Evolutionary conservation across 2,113 vertebrate species (phyloP), one percentile per base, ranked within the genome.

Genomic region (Ophiodon elongatus): DNA sequence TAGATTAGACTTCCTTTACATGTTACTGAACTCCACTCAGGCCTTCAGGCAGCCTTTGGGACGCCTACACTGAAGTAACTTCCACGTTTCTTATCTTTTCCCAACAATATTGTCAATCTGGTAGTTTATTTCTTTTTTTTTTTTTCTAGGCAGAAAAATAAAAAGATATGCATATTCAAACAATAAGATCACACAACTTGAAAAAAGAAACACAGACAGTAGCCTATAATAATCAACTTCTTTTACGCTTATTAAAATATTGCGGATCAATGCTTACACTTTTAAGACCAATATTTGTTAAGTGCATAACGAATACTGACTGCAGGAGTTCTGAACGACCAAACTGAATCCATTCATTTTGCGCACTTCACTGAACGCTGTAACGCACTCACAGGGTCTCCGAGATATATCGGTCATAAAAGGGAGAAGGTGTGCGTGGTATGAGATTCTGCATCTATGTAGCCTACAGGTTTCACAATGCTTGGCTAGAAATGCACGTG

Each of bases 41-140:
- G 83, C 76, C 83, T 87, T 33, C 43, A 75, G 29, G 45, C 63
- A 29, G 17, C 41, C 67, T 23, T 37, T 2, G 14, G 10, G 45
- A 56, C 54, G 56, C 35, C 15, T 19, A 25, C 29, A 31, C 3
- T 23, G 52, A 66, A 25, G 23, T 79, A n/a, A 76, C 39, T 4
- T 65, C 1, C 11, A 31, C 23, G n/a, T 7, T 70, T 54, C 2
- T 29, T 50, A 43, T 37, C 50, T 37, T 37, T 66, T 59, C 5
- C 33, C 8, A 31, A 33, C 17, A 59, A 50, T 13, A 65, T 5
- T 83, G 10, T 37, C 29, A 65, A 4, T 45, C 10, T 45, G 15
- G 21, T 33, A 11, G 0, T 6, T 45, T 68, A n/a, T 50, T 50
- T 52, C 2, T 8, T 1, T 43, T 50, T 74, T 31, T 17, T 35